phyloP scores from a whole-genome alignment of 2,797 vertebrate species.

The Masticophis lateralis region DNA sequence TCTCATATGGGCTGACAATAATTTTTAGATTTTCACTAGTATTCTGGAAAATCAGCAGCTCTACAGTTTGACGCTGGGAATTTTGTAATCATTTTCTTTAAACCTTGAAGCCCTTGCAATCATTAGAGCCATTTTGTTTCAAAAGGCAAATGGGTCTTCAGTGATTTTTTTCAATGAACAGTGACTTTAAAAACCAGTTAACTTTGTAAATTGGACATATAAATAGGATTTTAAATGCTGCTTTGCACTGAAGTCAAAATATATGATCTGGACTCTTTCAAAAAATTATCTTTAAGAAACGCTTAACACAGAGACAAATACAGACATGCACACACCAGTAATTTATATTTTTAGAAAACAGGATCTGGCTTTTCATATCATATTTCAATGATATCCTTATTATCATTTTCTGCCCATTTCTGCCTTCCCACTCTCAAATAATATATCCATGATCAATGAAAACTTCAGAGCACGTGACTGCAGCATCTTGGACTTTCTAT shows the following conservation, averaged over 20 bases:
- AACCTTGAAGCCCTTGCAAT: constrained; percentile 5
- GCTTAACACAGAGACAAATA: neutral
- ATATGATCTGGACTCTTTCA: neutral
- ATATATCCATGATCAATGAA: neutral
- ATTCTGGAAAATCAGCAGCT: neutral
- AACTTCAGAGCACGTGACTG: neutral
- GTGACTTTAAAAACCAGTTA: neutral
- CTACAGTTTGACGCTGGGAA: constrained; percentile 15
- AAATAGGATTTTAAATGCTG: neutral
- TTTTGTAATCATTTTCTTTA: constrained; percentile 15
- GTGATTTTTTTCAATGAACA: neutral
- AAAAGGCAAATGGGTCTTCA: neutral
- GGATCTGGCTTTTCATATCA: constrained; percentile 50
- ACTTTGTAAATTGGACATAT: neutral
- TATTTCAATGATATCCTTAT: neutral
- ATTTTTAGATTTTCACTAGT: constrained; percentile 28
- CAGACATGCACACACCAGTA: constrained; percentile 9
- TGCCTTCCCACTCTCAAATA: neutral
- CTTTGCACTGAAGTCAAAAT: neutral
- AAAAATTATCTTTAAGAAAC: constrained; percentile 32
- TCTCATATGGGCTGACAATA: neutral
- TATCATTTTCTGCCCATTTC: constrained; percentile 26
- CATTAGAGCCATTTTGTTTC: neutral
- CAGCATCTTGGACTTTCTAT: constrained; percentile 25
- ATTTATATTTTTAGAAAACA: constrained; percentile 42